A percentile compares a stretch with the other conserved stretches of the same genome.
Conservation (phyloP, 2,888 invertebrate species). For the Amphiduros pacificus region DNA sequence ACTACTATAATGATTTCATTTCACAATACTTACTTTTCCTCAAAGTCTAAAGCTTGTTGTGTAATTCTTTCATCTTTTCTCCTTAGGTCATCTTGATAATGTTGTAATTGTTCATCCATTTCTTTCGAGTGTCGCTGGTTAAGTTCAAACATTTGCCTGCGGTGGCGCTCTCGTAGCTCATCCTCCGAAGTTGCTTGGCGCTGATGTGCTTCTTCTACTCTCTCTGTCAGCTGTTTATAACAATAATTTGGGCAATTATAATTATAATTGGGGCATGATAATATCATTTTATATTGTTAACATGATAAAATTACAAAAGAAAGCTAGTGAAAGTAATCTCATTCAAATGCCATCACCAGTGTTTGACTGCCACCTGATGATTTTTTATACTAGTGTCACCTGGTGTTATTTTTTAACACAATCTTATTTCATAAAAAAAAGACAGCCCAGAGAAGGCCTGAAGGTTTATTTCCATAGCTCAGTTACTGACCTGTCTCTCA, state of each 20-base stretch:
- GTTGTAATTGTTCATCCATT: constrained; percentile 36
- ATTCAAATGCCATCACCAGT: no score
- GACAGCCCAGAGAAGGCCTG: no score
- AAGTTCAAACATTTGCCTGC: constrained; percentile 41
- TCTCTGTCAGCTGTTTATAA: constrained; percentile 40
- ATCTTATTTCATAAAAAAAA: no score
- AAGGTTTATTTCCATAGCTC: no score
- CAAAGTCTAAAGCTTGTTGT: constrained; percentile 2
- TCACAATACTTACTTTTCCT: constrained; percentile 8
- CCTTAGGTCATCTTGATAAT: constrained; percentile 39
- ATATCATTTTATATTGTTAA: no score
- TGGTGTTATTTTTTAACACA: no score
- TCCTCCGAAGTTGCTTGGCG: constrained; percentile 36
- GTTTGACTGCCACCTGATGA: no score
- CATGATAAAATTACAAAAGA: no score
- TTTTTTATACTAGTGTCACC: no score
- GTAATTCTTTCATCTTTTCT: constrained; percentile 41
- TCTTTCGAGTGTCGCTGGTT: constrained; percentile 42
- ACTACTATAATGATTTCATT: neutral
- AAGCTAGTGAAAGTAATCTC: no score
- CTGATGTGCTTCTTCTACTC: constrained; percentile 41
- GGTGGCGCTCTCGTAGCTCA: constrained; percentile 40
- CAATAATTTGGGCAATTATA: no score
- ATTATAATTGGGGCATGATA: no score
- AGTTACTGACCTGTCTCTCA: constrained; percentile 50